Evolutionary conservation across 2,888 invertebrate species (phyloP), one percentile per base, ranked within the genome.

Genomic region (Polylopha cassiicola): DNA sequence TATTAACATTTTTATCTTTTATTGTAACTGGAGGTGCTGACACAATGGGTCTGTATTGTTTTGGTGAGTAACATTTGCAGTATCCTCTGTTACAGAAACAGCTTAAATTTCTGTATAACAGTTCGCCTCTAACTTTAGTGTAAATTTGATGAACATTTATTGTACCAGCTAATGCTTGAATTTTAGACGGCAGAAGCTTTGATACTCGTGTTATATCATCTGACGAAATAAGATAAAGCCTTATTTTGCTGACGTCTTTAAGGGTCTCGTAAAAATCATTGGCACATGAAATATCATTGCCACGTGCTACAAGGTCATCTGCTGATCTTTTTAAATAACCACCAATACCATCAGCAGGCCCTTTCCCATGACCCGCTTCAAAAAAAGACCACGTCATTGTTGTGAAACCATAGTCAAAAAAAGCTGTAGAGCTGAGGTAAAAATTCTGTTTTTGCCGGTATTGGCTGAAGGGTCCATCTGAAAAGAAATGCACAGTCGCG

Each of bases 391-490:
- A 36, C 1, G 18, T 14, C 6, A 17, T 10, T 10, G 10, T 4
- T 3, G n/a, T 1, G 16, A 36, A 41, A n/a, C 32, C 38, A 20
- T 30, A 24, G 6, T 38, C 43, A 7, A 43, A 43, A 5, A 9
- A 10, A 14, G n/a, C 15, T 4, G 43, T 30, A 8, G 22, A 11
- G 5, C 8, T 2, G 9, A 42, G n/a, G 8, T 29, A 37, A 26
- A 39, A 39, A 4, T 22, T 39, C 21, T 44, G 18, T 14, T 46
- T 43, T 29, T 43, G 43, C 15, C 32, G 21, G 23, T 43, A 46
- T 23, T 43, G 43, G 3, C 20, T 37, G 14, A 9, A 23, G n/a
- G 46, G 43, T 2, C 46, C 43, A 14, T 43, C 46, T 0, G 46
- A 28, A 17, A 38, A 43, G 6, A 43, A 34, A 17, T 39, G 43